Percentiles rank a stretch among this genome's conserved stretches.
Evolutionary conservation across 2,888 invertebrate species (phyloP).

Genomic region (Spisula subtruncata): DNA sequence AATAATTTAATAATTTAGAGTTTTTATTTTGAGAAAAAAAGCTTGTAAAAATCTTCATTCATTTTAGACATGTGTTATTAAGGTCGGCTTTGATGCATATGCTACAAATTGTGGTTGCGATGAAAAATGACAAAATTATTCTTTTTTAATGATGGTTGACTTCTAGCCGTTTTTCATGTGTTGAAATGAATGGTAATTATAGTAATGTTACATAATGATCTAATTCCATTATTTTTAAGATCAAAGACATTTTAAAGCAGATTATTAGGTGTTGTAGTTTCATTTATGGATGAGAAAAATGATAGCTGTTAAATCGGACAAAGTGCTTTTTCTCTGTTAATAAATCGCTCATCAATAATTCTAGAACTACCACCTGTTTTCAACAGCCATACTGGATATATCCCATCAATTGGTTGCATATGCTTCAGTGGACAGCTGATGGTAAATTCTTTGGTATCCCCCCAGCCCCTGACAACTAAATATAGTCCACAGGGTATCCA

Average conservation of each 20-base stretch:
- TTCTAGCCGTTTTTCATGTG: not conserved
- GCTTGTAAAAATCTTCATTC: not conserved
- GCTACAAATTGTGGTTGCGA: not conserved
- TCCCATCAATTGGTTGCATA: too few relatives aligned
- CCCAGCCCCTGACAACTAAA: too few relatives aligned
- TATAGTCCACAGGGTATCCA: too few relatives aligned
- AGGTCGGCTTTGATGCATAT: not conserved
- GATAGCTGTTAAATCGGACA: too few relatives aligned
- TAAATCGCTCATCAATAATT: too few relatives aligned
- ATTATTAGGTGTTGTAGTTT: not conserved
- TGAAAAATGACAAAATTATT: slow-evolving; percentile 15
- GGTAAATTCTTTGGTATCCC: too few relatives aligned
- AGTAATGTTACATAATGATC: not conserved
- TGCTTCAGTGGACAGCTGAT: too few relatives aligned
- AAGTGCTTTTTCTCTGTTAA: too few relatives aligned
- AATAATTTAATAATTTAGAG: too few relatives aligned
- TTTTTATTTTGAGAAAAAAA: not conserved
- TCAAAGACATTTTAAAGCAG: not conserved
- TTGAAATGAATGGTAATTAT: not conserved
- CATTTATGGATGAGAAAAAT: too few relatives aligned
- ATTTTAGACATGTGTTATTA: not conserved
- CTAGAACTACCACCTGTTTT: too few relatives aligned
- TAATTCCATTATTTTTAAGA: not conserved
- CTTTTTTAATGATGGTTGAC: not conserved
- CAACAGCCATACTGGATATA: too few relatives aligned